Evolutionary conservation across 2,888 invertebrate species (phyloP), one percentile per base, ranked within the genome.

Genomic region (Drosophila subsilvestris): DNA sequence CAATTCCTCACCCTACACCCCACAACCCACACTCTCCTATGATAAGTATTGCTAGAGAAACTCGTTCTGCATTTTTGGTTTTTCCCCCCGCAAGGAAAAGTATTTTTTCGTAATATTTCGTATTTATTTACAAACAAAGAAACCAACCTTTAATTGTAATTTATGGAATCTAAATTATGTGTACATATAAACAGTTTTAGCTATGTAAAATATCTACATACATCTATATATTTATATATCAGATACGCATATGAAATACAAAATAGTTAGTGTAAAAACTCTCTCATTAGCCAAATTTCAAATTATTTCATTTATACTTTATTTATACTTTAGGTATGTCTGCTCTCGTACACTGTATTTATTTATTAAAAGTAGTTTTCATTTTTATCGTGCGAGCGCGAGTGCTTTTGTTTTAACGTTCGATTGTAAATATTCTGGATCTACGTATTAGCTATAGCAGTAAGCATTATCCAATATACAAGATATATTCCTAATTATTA

Each of bases 211-310:
- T 25, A 25, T 25, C 25, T 6, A 49, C 60, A 60, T 49, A 60
- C 1, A 32, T 12, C 3, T 10, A 32, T 32, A 12, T 58, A 54
- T 18, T 32, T 60, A 45, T 49, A 50, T 54, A 25, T 47, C 18
- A 10, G 18, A 57, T 42, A 3, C 29, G 29, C 10, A 37, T 37
- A 37, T 37, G 6, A 37, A 18, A 25, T 54, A 44, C 42, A 57
- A 58, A 48, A 54, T 57, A 59, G 45, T 63, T 66, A 72, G 63
- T 72, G 44, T 71, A 65, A 56, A 56, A 47, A 53, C 42, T 43
- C 57, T 85, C 85, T 84, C 86, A 81, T 86, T 85, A 85, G 85
- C 85, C 85, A 86, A 85, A 86, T 83, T 86, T 70, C 66, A 55
- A 84, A 79, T 72, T 79, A 68, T 66, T 57, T 60, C 66, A 27